Evolutionary conservation across 2,888 invertebrate genomes (phyloP), one percentile per base, ranked within the genome.

Genomic region (Sinelater perroti): DNA sequence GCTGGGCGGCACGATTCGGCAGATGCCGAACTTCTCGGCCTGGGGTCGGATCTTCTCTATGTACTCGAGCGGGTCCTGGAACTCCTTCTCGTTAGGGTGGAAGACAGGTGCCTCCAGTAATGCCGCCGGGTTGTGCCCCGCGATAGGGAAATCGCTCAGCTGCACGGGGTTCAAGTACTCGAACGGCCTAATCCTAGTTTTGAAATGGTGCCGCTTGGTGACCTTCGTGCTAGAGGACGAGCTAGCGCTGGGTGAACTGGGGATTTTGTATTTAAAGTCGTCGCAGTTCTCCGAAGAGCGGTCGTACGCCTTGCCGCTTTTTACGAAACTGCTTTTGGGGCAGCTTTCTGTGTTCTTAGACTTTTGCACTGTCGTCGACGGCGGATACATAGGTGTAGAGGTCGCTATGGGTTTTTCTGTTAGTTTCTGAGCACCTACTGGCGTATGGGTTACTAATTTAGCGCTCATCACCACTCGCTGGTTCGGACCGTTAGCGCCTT

Each of bases 41-140:
- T 85, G 80, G 0, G 87, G 83, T 45, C 88, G 83, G 21, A 95
- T 91, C 57, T 88, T 86, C 59, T 91, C 90, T 54, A 95, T 91
- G 69, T 91, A 96, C 58, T 87, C 86, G 3, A 95, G 78, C 0
- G 95, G 95, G 80, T 96, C 94, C 74, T 87, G 82, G 72, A 95
- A 95, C 71, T 95, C 93, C 66, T 88, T 88, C 59, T 88, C 89
- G 0, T 88, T 87, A 0, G 94, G 95, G 70, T 87, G 82, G 75
- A 90, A 95, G 0, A 87, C 85, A 0, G 91, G 93, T 0, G 92
- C 93, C 61, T 91, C 88, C 0, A 87, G 83, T 63, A 89, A 78
- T 65, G 83, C 81, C 0, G 85, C 82, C 20, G 80, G 77, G 66
- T 79, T 78, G 53, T 78, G 77, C 18, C 10, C 44, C 8, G 74